phyloP scores from a whole-genome alignment of 1,140 invertebrate species.

The Drosophila rhopaloa region DNA sequence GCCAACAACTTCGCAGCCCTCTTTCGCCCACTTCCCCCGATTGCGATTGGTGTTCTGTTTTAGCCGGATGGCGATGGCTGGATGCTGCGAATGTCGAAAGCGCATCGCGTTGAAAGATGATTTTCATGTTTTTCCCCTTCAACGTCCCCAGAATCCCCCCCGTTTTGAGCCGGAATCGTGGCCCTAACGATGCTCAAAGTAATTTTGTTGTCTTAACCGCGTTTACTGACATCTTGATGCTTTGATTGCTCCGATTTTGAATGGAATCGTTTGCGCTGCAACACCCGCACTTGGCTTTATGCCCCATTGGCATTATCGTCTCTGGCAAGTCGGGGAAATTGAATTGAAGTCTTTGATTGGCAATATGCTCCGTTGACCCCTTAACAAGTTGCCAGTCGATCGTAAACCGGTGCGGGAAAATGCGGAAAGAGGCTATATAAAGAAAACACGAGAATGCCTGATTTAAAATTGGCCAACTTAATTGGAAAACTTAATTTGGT shows the following conservation, averaged over 20 bases:
- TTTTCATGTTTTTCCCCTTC: constrained; percentile 76
- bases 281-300: constrained; percentile 67
- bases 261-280: constrained; percentile 64
- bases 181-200: constrained; percentile 71
- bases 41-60: constrained; percentile 41
- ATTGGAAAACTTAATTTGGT: not conserved
- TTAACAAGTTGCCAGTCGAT: constrained; percentile 26
- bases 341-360: constrained; percentile 77
- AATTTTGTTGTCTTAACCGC: constrained; percentile 79
- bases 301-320: constrained; percentile 61
- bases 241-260: constrained; percentile 79
- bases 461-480: constrained; percentile 6
- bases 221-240: constrained; percentile 79
- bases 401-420: constrained; percentile 18
- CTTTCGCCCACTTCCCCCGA: constrained; percentile 38
- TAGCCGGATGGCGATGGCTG: constrained; percentile 17
- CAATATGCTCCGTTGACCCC: constrained; percentile 58
- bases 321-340: constrained; percentile 64
- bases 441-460: constrained; percentile 5
- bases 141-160: constrained; percentile 4
- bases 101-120: constrained; percentile 78
- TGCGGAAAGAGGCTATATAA: constrained; percentile 15
- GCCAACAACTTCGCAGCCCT: constrained; percentile 12
- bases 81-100: constrained; percentile 45
- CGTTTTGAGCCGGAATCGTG: constrained; percentile 41